These are phyloP conservation scores for Pygoscelis antarcticus DNA, from an alignment of 2,113 vertebrate species.

Conservation along the genomic window DNA sequence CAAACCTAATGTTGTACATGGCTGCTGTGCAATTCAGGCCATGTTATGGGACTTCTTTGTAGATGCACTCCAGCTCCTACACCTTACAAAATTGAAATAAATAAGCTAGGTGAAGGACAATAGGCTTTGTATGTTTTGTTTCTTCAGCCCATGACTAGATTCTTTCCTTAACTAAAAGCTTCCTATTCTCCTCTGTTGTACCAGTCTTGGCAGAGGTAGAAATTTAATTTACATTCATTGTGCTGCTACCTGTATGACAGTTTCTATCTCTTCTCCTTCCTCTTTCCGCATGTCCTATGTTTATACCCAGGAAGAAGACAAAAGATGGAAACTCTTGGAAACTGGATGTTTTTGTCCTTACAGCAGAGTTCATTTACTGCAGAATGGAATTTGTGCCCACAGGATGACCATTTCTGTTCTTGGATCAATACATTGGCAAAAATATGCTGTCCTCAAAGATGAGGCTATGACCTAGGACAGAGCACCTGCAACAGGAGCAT, in stretches of 20 bases:
- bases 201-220: neutral
- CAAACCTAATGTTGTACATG: neutral
- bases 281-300: neutral
- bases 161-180: neutral
- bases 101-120: neutral
- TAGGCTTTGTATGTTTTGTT: neutral
- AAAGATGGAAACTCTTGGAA: neutral
- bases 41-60: neutral
- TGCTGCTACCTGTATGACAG: fast-evolving
- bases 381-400: neutral
- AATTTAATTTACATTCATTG: neutral
- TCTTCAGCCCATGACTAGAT: neutral
- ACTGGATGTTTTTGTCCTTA: fast-evolving
- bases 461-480: too few relatives aligned
- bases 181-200: neutral
- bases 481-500: neutral
- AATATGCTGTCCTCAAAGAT: neutral
- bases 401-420: neutral
- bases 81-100: neutral
- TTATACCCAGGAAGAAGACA: neutral
- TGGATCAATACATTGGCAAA: neutral
- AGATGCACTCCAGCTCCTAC: neutral
- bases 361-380: neutral
- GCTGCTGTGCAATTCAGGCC: neutral
- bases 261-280: neutral